Evolutionary conservation across 2,888 invertebrate genomes (phyloP).

Genomic region (Leptodirus hochenwartii): DNA sequence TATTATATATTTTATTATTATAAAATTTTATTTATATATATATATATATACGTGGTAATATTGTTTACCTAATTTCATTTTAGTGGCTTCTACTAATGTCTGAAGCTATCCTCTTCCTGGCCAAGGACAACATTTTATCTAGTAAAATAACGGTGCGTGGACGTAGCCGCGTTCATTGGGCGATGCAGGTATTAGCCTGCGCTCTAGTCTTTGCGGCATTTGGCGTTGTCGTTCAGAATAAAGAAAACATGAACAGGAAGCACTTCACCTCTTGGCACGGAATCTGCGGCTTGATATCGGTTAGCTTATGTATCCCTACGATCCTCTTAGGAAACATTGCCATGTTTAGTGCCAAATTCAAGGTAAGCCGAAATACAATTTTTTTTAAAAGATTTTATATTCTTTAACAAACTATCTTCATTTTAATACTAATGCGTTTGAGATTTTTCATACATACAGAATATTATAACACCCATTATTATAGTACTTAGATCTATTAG

Average conservation of each 20-base stretch:
- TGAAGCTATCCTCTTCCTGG: conserved; percentile 21
- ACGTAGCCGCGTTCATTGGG: conserved; percentile 21
- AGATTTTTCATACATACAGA: too few relatives aligned
- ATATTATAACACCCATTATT: too few relatives aligned
- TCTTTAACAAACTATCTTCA: too few relatives aligned
- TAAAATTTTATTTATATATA: too few relatives aligned
- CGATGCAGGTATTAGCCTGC: conserved; percentile 17
- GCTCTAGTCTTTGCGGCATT: conserved; percentile 18
- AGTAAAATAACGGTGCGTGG: conserved; percentile 14
- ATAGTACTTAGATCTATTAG: too few relatives aligned
- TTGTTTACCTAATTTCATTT: too few relatives aligned
- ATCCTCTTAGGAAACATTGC: conserved; percentile 20
- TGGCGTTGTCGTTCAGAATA: conserved; percentile 18
- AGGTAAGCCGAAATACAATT: too few relatives aligned
- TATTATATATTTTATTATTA: too few relatives aligned
- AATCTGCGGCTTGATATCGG: conserved; percentile 19
- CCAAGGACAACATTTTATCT: conserved; percentile 20
- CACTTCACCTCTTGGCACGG: conserved; percentile 24
- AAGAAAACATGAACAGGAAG: conserved; percentile 18
- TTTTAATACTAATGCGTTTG: too few relatives aligned
- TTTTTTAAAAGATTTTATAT: too few relatives aligned
- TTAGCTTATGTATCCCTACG: conserved; percentile 17
- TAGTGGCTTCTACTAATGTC: conserved; percentile 24
- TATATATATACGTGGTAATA: too few relatives aligned
- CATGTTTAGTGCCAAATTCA: conserved; percentile 19